Conservation (phyloP, 2,113 vertebrate species). For the Ageneiosus marmoratus region DNA sequence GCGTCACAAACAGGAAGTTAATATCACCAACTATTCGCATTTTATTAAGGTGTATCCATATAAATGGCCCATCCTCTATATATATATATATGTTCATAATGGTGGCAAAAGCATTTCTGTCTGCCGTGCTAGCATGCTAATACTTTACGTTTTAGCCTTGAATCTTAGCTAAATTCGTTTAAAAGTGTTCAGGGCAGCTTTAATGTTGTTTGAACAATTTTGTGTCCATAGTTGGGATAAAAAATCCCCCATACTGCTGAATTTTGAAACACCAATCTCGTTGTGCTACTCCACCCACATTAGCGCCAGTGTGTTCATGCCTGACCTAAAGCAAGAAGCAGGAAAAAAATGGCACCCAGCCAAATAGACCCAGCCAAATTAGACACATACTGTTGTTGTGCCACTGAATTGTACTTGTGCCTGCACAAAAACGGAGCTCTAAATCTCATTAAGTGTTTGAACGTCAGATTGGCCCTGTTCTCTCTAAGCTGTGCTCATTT, state of each 20-base stretch:
- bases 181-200: neutral
- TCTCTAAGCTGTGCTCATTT: neutral
- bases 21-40: too few species aligned
- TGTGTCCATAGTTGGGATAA: neutral
- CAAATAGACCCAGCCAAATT: neutral
- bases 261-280: too few species aligned
- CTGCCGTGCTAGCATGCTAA: too few species aligned
- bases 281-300: neutral
- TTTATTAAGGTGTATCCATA: too few species aligned
- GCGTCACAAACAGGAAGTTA: too few species aligned
- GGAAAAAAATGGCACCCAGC: neutral
- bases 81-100: too few species aligned
- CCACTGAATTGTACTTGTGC: neutral
- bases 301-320: neutral
- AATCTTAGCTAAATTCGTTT: neutral
- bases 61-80: too few species aligned
- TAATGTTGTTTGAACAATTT: neutral
- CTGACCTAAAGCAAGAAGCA: neutral
- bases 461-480: neutral
- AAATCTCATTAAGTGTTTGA: slow-evolving; percentile 1
- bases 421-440: neutral
- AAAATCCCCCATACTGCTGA: neutral
- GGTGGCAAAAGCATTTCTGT: too few species aligned
- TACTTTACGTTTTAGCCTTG: too few species aligned
- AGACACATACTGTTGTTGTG: neutral